phyloP scores from a whole-genome alignment of 2,113 vertebrate genomes.

The Catharus fuscescens region DNA sequence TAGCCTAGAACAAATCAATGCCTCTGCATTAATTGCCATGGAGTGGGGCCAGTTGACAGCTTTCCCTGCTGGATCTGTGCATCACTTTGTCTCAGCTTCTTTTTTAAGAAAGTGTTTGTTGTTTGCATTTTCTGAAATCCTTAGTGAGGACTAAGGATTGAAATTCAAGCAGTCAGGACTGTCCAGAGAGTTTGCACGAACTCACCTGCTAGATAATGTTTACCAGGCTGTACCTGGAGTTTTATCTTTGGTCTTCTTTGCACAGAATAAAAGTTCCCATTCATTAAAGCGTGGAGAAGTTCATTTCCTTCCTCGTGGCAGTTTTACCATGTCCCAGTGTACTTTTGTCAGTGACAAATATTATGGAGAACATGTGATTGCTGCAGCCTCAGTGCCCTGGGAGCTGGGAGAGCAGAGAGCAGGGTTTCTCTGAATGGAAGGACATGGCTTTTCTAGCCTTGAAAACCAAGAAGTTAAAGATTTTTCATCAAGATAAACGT shows the following conservation, averaged over 20 bases:
- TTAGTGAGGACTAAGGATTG: not conserved
- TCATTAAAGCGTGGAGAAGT: not conserved
- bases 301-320: not conserved
- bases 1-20: conserved; percentile 11
- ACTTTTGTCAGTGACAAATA: not conserved
- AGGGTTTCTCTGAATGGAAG: conserved; percentile 13
- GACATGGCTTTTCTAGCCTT: conserved; percentile 61
- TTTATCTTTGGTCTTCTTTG: not conserved
- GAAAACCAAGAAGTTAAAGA: conserved; percentile 67
- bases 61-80: not conserved
- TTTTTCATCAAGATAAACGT: conserved; percentile 81
- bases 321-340: not conserved
- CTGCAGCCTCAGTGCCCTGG: conserved; percentile 20
- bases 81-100: not conserved
- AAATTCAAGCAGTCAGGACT: not conserved
- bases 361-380: not conserved
- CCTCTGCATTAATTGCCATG: not conserved
- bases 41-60: not conserved
- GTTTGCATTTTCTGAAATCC: not conserved
- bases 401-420: conserved; percentile 25
- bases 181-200: not conserved
- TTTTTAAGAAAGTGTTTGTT: not conserved
- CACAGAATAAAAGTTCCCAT: not conserved
- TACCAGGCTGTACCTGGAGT: not conserved
- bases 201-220: not conserved